Conservation (phyloP, 2,888 invertebrate species). For the Mesochorus sp. region DNA sequence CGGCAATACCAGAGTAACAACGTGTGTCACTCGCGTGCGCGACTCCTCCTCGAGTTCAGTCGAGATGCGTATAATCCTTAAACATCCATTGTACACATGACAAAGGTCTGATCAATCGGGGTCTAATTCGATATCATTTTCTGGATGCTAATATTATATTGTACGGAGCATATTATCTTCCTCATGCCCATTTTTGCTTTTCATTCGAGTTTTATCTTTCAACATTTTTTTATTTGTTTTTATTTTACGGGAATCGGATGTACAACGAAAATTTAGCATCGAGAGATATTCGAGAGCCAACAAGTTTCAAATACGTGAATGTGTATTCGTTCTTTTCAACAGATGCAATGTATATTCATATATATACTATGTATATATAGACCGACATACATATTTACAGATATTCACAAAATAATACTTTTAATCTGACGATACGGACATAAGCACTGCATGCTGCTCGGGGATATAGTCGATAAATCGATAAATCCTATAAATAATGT, state of each 20-base stretch:
- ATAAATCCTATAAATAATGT: constrained; percentile 46
- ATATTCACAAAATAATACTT: constrained; percentile 32
- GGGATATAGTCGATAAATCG: constrained; percentile 38
- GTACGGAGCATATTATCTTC: no score
- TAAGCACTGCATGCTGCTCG: not conserved
- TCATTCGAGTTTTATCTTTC: no score
- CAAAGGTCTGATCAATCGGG: no score
- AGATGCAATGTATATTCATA: no score
- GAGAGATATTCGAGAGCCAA: not conserved
- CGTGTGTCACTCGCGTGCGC: not conserved
- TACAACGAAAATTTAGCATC: no score
- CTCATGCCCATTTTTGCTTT: no score
- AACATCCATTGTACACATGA: not conserved
- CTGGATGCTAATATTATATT: no score
- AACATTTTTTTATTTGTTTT: no score
- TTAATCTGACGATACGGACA: constrained; percentile 21
- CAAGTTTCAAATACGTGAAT: not conserved
- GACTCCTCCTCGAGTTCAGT: not conserved
- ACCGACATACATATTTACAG: not conserved
- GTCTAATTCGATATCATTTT: no score
- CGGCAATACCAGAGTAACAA: constrained; percentile 23
- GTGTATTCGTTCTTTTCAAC: not conserved
- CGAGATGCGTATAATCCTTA: no score
- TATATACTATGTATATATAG: not conserved
- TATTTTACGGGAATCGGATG: no score